Percentiles rank a stretch among this genome's conserved stretches.
These are phyloP conservation scores for Oligia strigilis DNA, from an alignment of 2,888 invertebrate genomes.

Conservation along the genomic window DNA sequence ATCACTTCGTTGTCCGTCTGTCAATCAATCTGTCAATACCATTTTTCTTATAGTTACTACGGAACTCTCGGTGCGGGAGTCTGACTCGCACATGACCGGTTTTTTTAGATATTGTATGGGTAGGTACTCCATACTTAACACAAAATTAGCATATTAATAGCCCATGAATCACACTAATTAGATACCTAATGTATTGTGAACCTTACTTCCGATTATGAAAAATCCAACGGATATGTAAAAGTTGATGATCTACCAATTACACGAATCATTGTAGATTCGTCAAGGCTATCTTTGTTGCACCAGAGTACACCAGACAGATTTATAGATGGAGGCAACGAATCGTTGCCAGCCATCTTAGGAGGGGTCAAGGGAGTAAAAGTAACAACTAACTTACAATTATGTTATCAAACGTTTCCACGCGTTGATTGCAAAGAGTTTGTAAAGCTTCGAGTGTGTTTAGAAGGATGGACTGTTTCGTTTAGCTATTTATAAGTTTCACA, in stretches of 20 bases:
- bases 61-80: too few relatives aligned
- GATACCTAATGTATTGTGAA: background rate
- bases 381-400: background rate
- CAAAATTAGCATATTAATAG: background rate
- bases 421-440: slow-evolving; percentile 25
- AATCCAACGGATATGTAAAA: slow-evolving; percentile 6
- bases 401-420: slow-evolving; percentile 10
- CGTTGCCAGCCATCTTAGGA: background rate
- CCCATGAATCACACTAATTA: background rate
- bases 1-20: too few relatives aligned
- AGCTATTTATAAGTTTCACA: background rate
- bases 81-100: too few relatives aligned
- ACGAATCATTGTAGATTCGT: slow-evolving; percentile 15
- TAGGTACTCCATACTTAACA: background rate
- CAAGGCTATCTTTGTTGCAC: slow-evolving; percentile 24
- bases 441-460: background rate
- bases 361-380: slow-evolving; percentile 42
- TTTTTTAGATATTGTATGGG: background rate
- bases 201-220: slow-evolving; percentile 16
- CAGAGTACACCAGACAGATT: background rate
- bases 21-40: too few relatives aligned
- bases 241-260: background rate
- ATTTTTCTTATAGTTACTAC: too few relatives aligned
- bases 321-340: background rate
- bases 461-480: background rate